Evolutionary conservation across 2,113 vertebrate species (phyloP), one percentile per base, ranked within the genome.

Genomic region (Panthera uncia): DNA sequence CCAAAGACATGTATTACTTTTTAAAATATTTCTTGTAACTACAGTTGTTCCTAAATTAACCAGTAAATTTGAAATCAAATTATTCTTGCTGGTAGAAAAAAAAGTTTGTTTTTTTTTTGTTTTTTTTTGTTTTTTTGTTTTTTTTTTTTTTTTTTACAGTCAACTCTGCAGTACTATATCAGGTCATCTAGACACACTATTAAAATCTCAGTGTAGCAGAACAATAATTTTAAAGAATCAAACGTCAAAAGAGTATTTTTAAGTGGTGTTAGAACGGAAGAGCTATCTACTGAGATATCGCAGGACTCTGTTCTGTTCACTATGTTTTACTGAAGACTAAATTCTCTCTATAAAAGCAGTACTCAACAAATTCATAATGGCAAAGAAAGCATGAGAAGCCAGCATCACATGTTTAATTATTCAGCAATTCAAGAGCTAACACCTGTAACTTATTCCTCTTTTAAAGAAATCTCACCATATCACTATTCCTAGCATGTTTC

Each of bases 81-180:
- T 95, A 36, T 84, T 85, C 61, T 48, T 25, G 1, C 14, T 38
- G 45, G 45, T 45, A 9, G 45, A 45, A 45, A 45, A 45, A 45
- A 45, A 45, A 45, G 41, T 45, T 7, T n/a, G n/a, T n/a, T n/a
- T n/a, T n/a, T n/a, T n/a, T n/a, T n/a, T 8, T 45, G 41, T 1
- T 45, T 1, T 45, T 38, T 4, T 3, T 45, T 45, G 7, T 7
- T 0, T 45, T 45, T 7, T 45, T 45, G 0, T 45, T 8, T 7
- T 45, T 1, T 45, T 45, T 8, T 8, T 87, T 80, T 57, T n/a
- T 65, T 86, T 63, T 69, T 21, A 63, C 25, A 48, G 38, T 23
- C 4, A 95, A 78, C 13, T 65, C n/a, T 33, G 9, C 10, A 36
- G n/a, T 63, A 61, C 65, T 38, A 19, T 15, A 80, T 65, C 29